Percentiles rank a stretch among this genome's conserved stretches.
Conservation (phyloP, 1,140 invertebrate species). For the Aphaenogaster floridana region DNA sequence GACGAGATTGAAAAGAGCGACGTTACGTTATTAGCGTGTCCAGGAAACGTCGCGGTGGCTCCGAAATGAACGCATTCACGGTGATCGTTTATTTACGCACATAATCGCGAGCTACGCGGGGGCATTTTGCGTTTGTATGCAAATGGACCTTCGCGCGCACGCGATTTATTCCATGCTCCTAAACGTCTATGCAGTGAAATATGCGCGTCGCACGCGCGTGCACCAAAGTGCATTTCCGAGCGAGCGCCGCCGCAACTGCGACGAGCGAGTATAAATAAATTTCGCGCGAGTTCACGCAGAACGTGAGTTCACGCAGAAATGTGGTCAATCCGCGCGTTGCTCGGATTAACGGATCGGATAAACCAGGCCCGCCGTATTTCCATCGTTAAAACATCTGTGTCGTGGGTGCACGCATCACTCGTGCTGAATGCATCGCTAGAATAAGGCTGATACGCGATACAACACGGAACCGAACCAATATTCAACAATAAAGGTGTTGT, state of each 20-base stretch:
- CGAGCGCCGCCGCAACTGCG: not conserved
- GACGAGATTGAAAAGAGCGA: not conserved
- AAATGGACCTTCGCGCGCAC: slow-evolving; percentile 29
- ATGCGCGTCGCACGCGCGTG: slow-evolving; percentile 32
- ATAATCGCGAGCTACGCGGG: slow-evolving; percentile 33
- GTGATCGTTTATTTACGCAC: slow-evolving; percentile 41
- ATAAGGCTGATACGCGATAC: not conserved
- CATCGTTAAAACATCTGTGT: not conserved
- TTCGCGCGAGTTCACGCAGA: slow-evolving; percentile 29
- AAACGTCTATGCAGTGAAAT: slow-evolving; percentile 59
- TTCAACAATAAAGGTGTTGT: not conserved
- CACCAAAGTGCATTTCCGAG: slow-evolving; percentile 48
- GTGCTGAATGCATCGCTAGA: not conserved
- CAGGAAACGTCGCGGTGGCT: not conserved
- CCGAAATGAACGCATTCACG: not conserved
- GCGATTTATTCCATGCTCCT: slow-evolving; percentile 45
- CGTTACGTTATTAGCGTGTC: not conserved
- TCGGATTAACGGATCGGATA: slow-evolving; percentile 29
- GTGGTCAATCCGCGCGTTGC: slow-evolving; percentile 21
- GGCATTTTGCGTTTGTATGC: slow-evolving; percentile 39
- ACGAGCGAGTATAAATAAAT: slow-evolving; percentile 53
- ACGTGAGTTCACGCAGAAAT: slow-evolving; percentile 18
- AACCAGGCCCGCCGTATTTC: not conserved
- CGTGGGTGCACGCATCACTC: not conserved
- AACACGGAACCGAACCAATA: not conserved